Base-by-base conservation (phyloP, 2,888 invertebrate species). In the Cryptocheilus praepositus region DNA sequence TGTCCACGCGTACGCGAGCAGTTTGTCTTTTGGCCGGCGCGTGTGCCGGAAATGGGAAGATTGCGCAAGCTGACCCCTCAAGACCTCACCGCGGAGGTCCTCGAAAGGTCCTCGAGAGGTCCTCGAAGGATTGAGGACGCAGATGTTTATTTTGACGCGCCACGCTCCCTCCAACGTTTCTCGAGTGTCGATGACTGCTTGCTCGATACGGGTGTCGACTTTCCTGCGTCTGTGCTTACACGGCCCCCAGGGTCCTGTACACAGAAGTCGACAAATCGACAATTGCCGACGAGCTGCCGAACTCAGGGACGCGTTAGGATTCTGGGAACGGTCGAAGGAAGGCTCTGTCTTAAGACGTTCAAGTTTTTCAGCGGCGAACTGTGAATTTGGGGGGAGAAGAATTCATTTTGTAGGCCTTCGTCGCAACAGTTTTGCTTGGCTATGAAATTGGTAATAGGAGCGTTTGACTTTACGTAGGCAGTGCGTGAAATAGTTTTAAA, bases 81-180 rank as follows among this genome's bases (percentile, higher is more conserved):
- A 64, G 74, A 74, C 66, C 73, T 74, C 67, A 69, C 44, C 65
- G 25, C 61, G 65, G 55, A 74, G 75, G 63, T 69, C 64, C 54
- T 63, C 68, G 70, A 75, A 65, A 60, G 58, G 61, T 62, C 64
- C 58, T 74, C 63, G 55, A 77, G 71, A 73, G 74, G 63, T 74
- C 67, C 71, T 78, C 70, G 62, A 80, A 64, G 61, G 62, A 73
- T 77, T 77, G 67, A 71, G 71, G 64, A 71, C 73, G 77, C 85
- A 85, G 83, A 84, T 84, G 85, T 83, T 83, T 84, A 83, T 83
- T 85, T 82, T 83, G 70, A 77, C 79, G 74, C 74, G 70, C 62
- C 46, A 57, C 61, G 16, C 52, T 7, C 36, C 36, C 36, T 36
- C 36, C 71, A 61, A 70, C 64, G 67, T 51, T 70, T 53, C n/a